phyloP scores from a whole-genome alignment of 2,888 invertebrate species.

The Nomada goodeniana region DNA sequence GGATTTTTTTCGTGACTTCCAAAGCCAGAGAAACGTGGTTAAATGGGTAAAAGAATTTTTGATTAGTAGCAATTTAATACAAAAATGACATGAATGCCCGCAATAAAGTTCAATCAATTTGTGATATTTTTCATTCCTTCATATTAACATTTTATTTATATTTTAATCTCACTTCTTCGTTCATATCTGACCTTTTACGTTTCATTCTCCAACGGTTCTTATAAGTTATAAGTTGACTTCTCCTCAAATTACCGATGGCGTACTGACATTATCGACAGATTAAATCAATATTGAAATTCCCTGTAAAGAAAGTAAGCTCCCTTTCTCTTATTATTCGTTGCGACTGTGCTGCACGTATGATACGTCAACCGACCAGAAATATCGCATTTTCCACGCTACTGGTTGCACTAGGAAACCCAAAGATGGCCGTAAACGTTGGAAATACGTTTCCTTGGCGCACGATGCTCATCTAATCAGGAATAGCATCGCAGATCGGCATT shows the following conservation, averaged over 20 bases:
- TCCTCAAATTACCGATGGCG: background rate
- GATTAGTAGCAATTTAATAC: too few species aligned
- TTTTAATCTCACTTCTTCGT: too few species aligned
- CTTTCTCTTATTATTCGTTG: background rate
- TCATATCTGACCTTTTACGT: too few species aligned
- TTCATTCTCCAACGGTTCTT: too few species aligned
- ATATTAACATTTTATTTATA: too few species aligned
- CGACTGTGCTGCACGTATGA: background rate
- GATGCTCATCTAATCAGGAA: slow-evolving; percentile 25
- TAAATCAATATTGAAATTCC: background rate
- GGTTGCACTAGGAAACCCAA: slow-evolving; percentile 7
- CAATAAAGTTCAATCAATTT: too few species aligned
- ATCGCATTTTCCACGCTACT: slow-evolving; percentile 32
- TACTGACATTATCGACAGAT: background rate
- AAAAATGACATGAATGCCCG: too few species aligned
- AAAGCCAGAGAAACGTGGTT: too few species aligned
- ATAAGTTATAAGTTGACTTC: background rate
- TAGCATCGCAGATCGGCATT: slow-evolving; percentile 58
- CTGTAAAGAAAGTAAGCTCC: background rate
- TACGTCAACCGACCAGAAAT: slow-evolving; percentile 13
- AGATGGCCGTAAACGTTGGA: slow-evolving; percentile 7
- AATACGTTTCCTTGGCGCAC: slow-evolving; percentile 8
- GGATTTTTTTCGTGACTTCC: too few species aligned
- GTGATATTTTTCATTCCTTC: too few species aligned
- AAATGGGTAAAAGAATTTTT: too few species aligned